Conservation (phyloP, 2,113 vertebrate species). For the Anarrhichthys ocellatus region DNA sequence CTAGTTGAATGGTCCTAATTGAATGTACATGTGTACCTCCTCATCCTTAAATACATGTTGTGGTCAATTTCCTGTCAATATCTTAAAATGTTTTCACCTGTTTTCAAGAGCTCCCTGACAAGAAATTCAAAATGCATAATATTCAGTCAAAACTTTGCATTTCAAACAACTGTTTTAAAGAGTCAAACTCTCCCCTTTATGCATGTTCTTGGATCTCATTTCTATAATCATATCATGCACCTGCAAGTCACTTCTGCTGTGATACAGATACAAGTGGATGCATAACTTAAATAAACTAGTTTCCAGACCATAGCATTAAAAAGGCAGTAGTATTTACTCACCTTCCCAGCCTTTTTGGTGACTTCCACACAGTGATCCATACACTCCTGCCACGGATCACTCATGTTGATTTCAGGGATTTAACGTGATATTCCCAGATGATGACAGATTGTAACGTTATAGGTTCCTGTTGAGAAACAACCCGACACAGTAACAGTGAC, state of each 20-base stretch:
- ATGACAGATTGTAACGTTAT: not conserved
- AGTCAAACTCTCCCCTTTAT: not conserved
- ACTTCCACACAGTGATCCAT: slow-evolving; percentile 80
- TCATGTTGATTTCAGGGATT: slow-evolving; percentile 61
- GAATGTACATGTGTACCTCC: not conserved
- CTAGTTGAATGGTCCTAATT: not conserved
- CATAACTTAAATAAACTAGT: not conserved
- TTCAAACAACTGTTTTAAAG: not conserved
- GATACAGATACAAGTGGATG: not conserved
- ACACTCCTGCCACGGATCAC: slow-evolving; percentile 80
- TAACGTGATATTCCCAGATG: not conserved
- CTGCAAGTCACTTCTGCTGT: no score
- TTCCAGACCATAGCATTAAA: not conserved
- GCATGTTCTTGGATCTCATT: not conserved
- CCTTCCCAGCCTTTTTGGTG: slow-evolving; percentile 78
- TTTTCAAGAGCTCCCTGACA: not conserved
- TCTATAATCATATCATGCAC: not conserved
- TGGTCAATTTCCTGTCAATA: not conserved
- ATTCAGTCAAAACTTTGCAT: not conserved
- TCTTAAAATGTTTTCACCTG: not conserved
- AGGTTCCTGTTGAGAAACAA: not conserved
- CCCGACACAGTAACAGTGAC: not conserved
- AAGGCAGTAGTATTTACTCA: slow-evolving; percentile 16
- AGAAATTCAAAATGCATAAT: not conserved
- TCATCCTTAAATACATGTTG: not conserved